Base-by-base conservation (phyloP, 2,113 vertebrate species). In the Glaucomys volans region DNA sequence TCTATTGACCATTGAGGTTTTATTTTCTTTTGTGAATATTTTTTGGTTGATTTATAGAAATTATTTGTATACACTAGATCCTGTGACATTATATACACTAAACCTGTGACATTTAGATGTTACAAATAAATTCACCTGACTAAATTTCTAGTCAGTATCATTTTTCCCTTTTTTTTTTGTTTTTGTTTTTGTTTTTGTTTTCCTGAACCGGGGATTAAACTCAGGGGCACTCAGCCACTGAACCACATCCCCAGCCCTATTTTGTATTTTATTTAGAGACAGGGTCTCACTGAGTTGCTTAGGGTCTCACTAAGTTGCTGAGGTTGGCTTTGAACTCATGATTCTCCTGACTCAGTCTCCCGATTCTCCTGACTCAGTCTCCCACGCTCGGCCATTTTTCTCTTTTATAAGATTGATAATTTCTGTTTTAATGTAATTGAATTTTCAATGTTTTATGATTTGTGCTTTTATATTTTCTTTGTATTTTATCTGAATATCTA, bases 101-200 rank as follows among this genome's bases (percentile, higher is more conserved):
- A 94, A 59, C 40, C 16, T 82, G 72, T 95, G 30, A 52, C 20
- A 47, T 84, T 74, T 84, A 28, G 74, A 12, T 64, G 8, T 79
- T 26, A 35, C 30, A 84, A 95, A 83, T 2, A 82, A 44, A 52
- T 66, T 88, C 86, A 52, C 22, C 54, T 50, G 16, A 84, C 26
- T 50, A 86, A 96, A 95, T 84, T 59, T 79, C 13, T 30, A 62
- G 10, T 62, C 32, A 75, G 9, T 81, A 52, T 32, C 17, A 20
- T 74, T 50, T 87, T 52, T 76, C 47, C 66, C 35, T 96, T 84
- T 79, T 12, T n/a, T n/a, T n/a, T n/a, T n/a, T n/a, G n/a, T n/a
- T n/a, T n/a, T n/a, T n/a, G n/a, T n/a, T n/a, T n/a, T n/a, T n/a
- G n/a, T n/a, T n/a, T n/a, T n/a, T n/a, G n/a, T n/a, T n/a, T n/a